These are phyloP conservation scores for Mactromeris polynyma DNA, from an alignment of 2,888 invertebrate genomes.

Conservation along the genomic window DNA sequence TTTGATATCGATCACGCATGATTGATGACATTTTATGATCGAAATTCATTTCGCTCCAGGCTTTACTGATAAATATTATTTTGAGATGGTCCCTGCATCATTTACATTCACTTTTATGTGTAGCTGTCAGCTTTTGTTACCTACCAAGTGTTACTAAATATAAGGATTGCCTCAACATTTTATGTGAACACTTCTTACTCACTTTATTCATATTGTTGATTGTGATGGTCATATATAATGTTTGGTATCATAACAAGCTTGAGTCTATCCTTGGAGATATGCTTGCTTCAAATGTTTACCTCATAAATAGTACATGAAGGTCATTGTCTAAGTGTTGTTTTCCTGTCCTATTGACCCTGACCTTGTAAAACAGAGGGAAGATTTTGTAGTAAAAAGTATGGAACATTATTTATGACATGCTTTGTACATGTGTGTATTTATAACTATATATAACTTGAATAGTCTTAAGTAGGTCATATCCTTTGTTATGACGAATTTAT, in stretches of 20 bases:
- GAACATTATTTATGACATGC: not conserved
- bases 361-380: not conserved
- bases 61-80: not conserved
- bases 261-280: not conserved
- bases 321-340: constrained; percentile 34
- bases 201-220: too few species aligned
- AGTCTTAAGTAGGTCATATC: constrained; percentile 7
- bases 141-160: not conserved
- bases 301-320: constrained; percentile 15
- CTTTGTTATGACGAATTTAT: not conserved
- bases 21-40: not conserved
- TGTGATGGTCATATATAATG: too few species aligned
- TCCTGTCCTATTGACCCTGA: constrained; percentile 36
- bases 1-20: not conserved
- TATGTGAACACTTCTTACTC: not conserved
- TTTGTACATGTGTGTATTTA: not conserved
- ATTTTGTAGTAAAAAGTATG: not conserved
- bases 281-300: too few species aligned
- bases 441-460: not conserved
- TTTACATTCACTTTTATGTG: not conserved
- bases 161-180: constrained; percentile 11
- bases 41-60: not conserved
- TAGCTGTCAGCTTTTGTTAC: not conserved
- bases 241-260: not conserved
- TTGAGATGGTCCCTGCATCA: constrained; percentile 42